phyloP scores from a whole-genome alignment of 2,113 vertebrate species.

The Cepphus grylle region DNA sequence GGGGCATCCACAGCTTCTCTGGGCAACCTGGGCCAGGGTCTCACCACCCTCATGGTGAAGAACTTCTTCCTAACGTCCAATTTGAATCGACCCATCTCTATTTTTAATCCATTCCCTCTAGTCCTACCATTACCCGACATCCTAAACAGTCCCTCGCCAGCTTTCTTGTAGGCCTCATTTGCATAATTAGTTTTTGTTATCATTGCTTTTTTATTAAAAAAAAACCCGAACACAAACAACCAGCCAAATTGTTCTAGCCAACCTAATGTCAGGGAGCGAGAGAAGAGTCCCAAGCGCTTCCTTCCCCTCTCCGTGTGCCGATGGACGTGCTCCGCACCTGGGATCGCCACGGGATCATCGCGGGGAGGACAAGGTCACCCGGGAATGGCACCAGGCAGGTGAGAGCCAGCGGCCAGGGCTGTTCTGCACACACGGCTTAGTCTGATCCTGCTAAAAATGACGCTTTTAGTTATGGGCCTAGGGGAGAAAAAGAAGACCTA shows the following conservation, averaged over 20 bases:
- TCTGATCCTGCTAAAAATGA: neutral
- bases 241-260: neutral
- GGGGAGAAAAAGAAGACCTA: neutral
- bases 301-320: neutral
- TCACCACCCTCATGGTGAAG: too few relatives aligned
- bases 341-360: accelerated
- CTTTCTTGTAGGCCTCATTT: neutral
- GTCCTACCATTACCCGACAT: too few relatives aligned
- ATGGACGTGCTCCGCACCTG: neutral
- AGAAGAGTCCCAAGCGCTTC: neutral
- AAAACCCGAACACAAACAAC: neutral
- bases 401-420: neutral
- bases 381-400: neutral
- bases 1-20: too few relatives aligned
- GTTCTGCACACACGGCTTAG: accelerated
- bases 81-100: too few relatives aligned
- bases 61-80: too few relatives aligned
- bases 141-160: too few relatives aligned
- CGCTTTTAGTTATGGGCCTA: neutral
- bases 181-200: neutral
- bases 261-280: accelerated
- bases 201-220: neutral
- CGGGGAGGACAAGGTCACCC: neutral
- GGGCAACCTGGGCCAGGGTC: too few relatives aligned
- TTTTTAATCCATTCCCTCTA: too few relatives aligned